Conservation (phyloP, 2,888 invertebrate genomes). For the Drosophila percnosoma region DNA sequence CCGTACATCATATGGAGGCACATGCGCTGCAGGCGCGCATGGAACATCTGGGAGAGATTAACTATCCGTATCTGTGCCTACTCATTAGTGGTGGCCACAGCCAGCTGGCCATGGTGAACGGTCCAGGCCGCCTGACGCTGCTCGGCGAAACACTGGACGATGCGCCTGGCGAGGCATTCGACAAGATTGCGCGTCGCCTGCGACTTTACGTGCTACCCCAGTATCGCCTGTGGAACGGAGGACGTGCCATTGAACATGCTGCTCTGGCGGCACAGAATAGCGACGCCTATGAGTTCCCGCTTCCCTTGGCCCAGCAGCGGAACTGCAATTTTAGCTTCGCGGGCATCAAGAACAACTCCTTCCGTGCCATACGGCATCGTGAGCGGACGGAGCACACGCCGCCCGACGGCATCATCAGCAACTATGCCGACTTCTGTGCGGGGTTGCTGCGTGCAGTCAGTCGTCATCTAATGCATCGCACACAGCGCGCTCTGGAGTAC, state of each 20-base stretch:
- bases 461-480: constrained; percentile 92
- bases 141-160: constrained; percentile 93
- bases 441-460: constrained; percentile 91
- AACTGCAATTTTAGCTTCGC: constrained; percentile 97
- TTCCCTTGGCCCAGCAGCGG: constrained; percentile 87
- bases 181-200: constrained; percentile 95
- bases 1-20: constrained; percentile 99
- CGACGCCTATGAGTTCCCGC: constrained; percentile 88
- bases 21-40: constrained; percentile 96
- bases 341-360: constrained; percentile 90
- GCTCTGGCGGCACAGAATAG: constrained; percentile 89
- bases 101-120: constrained; percentile 90
- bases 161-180: constrained; percentile 97
- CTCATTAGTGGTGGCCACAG: constrained; percentile 98
- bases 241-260: constrained; percentile 93
- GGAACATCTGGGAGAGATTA: constrained; percentile 86
- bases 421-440: constrained; percentile 93
- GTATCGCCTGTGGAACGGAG: constrained; percentile 90
- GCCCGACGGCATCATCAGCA: constrained; percentile 90
- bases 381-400: constrained; percentile 86
- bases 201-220: constrained; percentile 92
- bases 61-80: constrained; percentile 95
- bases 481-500: constrained; percentile 93
- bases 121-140: constrained; percentile 90
- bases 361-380: constrained; percentile 86